These are phyloP conservation scores for Odontamblyopus lacepedii DNA, from an alignment of 2,797 vertebrate genomes.

Conservation along the genomic window DNA sequence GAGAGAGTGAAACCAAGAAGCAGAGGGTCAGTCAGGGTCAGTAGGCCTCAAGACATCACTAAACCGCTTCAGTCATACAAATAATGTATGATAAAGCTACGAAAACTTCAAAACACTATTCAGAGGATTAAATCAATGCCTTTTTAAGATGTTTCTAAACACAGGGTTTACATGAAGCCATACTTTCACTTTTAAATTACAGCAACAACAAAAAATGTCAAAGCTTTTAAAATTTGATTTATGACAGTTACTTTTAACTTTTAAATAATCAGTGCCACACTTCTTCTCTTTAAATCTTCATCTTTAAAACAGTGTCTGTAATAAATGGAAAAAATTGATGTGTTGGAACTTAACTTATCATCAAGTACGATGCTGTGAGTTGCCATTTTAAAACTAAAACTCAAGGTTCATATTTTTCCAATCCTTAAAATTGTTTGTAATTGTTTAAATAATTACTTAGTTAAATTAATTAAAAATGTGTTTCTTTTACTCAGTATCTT, in stretches of 20 bases:
- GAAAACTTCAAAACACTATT: not conserved
- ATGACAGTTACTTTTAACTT: not conserved
- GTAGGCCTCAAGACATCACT: not conserved
- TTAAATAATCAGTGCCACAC: not conserved
- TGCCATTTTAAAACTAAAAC: not conserved
- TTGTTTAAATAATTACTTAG: too few relatives aligned
- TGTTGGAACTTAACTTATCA: not conserved
- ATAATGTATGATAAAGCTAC: not conserved
- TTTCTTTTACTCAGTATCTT: not conserved
- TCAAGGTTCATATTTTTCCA: not conserved
- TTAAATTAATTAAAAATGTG: not conserved
- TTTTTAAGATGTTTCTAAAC: not conserved
- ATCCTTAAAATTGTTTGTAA: not conserved
- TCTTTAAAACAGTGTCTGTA: too few relatives aligned
- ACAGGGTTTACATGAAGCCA: not conserved
- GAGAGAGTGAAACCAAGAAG: slow-evolving; percentile 21
- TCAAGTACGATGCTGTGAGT: not conserved
- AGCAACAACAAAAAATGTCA: not conserved
- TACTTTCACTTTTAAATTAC: not conserved
- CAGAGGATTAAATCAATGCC: not conserved
- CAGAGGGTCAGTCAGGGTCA: slow-evolving; percentile 14
- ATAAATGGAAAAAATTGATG: too few relatives aligned
- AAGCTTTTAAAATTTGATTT: not conserved
- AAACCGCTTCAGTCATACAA: not conserved
- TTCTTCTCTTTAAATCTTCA: too few relatives aligned